Evolutionary conservation across 2,888 invertebrate genomes (phyloP), one percentile per base, ranked within the genome.

Genomic region (Drosophila yooni): DNA sequence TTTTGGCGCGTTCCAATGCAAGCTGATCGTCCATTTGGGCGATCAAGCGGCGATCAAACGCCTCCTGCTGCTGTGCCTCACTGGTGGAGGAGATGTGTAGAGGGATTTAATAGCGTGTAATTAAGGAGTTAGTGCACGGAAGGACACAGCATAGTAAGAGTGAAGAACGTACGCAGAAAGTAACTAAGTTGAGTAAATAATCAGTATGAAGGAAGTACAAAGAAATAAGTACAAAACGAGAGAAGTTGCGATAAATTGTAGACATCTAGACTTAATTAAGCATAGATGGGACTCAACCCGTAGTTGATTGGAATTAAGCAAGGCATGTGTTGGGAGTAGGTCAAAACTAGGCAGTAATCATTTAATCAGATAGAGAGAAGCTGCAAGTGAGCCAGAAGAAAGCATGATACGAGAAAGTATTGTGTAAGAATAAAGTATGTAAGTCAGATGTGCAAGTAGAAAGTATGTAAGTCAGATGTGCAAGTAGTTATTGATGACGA

Each of bases 1-100:
- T 51, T 0, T 27, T 58, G 0, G 66, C 52, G 1, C 79, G 70
- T 21, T 71, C 63, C 29, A 52, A 46, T 18, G 50, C 56, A 0
- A 33, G 57, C 10, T 69, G 43, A 50, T 67, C 62, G n/a, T 64
- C 29, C 38, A 50, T 29, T 52, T 64, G 56, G 8, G 48, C 36
- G 10, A 31, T 10, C n/a, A 53, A 6, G 6, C 60, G 75, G 0
- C 60, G 75, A 21, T 57, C 50, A 50, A 48, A 4, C 1, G 8
- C 25, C 40, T 53, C 13, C 34, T 48, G 65, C 21, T 48, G 62
- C n/a, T 69, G 52, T 4, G 8, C 27, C 11, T 64, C 70, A 6
- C 77, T 78, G 40, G 1, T 25, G 13, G 1, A 13, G 11, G 7
- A 31, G 33, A 3, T 33, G 25, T 36, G 7, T 36, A 11, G 21